These are phyloP conservation scores for Pionites leucogaster DNA, from an alignment of 2,113 vertebrate species.

Conservation along the genomic window DNA sequence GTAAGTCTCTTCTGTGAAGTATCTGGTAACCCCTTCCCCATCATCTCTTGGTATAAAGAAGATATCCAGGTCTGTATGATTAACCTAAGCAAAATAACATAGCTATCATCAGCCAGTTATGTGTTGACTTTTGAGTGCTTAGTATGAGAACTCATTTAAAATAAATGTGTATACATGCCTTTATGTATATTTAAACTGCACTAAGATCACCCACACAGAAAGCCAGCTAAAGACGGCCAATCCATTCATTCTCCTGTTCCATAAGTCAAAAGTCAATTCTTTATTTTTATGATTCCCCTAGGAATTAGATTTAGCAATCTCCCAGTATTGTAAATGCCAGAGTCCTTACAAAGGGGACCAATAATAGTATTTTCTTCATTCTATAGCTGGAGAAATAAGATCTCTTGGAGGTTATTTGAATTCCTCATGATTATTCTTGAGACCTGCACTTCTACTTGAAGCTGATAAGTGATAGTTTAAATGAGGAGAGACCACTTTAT, in stretches of 20 bases:
- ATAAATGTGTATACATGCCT: background rate
- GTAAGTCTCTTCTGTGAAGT: slow-evolving; percentile 87
- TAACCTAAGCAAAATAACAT: background rate
- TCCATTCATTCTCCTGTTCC: background rate
- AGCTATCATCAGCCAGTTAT: background rate
- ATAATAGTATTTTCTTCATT: background rate
- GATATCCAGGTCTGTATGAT: slow-evolving; percentile 78
- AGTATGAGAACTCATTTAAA: background rate
- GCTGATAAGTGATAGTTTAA: background rate
- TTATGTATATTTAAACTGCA: background rate
- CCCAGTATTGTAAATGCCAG: background rate
- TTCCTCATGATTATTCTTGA: background rate
- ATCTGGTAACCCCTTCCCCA: slow-evolving; percentile 86
- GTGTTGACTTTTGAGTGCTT: background rate
- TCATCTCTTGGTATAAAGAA: slow-evolving; percentile 91
- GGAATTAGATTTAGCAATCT: background rate
- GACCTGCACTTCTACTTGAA: background rate
- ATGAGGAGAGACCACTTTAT: background rate
- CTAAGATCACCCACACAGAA: background rate
- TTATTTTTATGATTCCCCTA: background rate
- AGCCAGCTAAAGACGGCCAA: background rate
- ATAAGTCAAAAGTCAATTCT: background rate
- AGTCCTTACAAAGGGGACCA: background rate
- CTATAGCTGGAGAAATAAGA: background rate
- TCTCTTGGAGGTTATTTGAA: background rate